Evolutionary conservation across 2,113 vertebrate genomes (phyloP), one percentile per base, ranked within the genome.

Genomic region (Hypomesus transpacificus): DNA sequence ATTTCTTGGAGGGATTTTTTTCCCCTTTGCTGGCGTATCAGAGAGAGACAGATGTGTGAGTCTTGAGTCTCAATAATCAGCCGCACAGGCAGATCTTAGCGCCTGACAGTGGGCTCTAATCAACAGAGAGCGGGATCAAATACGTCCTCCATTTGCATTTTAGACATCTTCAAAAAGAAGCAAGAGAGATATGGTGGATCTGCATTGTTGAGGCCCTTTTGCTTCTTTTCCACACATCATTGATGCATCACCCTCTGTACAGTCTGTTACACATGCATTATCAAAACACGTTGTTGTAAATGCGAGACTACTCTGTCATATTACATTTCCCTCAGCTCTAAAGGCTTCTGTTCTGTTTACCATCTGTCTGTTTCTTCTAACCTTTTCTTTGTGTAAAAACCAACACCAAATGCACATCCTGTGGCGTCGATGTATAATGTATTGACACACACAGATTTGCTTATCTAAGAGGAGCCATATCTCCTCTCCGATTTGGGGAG

Each of bases 391-490:
- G 39, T 46, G 39, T 46, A 46, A 46, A 13, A 46, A 46, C 39
- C 39, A 79, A 61, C 64, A 1, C n/a, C 61, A 31, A 9, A 31
- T 18, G 1, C 26, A 26, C 53, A 22, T 67, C 66, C 21, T 72
- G 31, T 68, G n/a, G 74, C 69, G 68, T 70, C 64, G 71, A 71
- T 79, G 74, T 81, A 79, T 87, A 84, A 75, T 87, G 71, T 69
- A 82, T 86, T 78, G 77, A 77, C 76, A 72, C 71, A 82, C 28
- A 34, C 69, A 75, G 76, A 80, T 87, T 84, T 84, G 76, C 76
- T 87, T 84, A 84, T 90, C 80, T 89, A 88, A 86, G 81, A 81
- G 77, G 68, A 86, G 66, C 71, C 83, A 76, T 81, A 85, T 86
- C 74, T 14, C 20, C 59, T 77, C 80, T 86, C 74, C 77, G 80